These are phyloP conservation scores for Amblyteles armatorius DNA, from an alignment of 2,888 invertebrate species.

Conservation along the genomic window DNA sequence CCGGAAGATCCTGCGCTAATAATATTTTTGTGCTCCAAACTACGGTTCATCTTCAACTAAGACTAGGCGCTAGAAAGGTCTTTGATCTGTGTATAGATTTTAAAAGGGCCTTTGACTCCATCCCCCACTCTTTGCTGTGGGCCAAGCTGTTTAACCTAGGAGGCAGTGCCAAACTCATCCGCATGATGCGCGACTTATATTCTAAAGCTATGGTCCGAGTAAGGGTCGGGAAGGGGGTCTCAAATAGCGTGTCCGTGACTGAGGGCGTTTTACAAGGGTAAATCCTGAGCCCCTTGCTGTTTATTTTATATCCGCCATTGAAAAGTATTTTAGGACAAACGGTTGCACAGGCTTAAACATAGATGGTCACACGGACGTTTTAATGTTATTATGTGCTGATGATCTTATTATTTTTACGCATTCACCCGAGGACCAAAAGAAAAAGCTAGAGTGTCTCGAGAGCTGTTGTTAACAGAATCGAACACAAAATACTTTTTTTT, in stretches of 20 bases:
- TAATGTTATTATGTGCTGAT: slow-evolving; percentile 65
- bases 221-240: not conserved
- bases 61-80: not conserved
- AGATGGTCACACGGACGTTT: slow-evolving; percentile 44
- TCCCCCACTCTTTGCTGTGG: slow-evolving; percentile 56
- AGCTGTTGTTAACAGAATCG: too few species aligned
- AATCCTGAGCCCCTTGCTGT: slow-evolving; percentile 5
- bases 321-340: slow-evolving; percentile 32
- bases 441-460: too few species aligned
- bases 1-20: slow-evolving; percentile 47
- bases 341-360: slow-evolving; percentile 52
- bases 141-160: slow-evolving; percentile 50
- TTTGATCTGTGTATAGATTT: slow-evolving; percentile 51
- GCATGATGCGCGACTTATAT: slow-evolving; percentile 49
- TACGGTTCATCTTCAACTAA: slow-evolving; percentile 3
- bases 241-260: too few species aligned
- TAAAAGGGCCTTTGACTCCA: slow-evolving; percentile 53
- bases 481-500: too few species aligned
- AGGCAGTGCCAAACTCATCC: slow-evolving; percentile 67
- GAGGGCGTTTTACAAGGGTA: slow-evolving; percentile 1
- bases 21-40: slow-evolving; percentile 43
- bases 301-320: slow-evolving; percentile 45
- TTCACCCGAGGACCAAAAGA: too few species aligned
- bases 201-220: slow-evolving; percentile 4
- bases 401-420: slow-evolving; percentile 21